A percentile compares a stretch with the other conserved stretches of the same genome.
phyloP scores from a whole-genome alignment of 2,888 invertebrate genomes.

The Tetramorium bicarinatum region DNA sequence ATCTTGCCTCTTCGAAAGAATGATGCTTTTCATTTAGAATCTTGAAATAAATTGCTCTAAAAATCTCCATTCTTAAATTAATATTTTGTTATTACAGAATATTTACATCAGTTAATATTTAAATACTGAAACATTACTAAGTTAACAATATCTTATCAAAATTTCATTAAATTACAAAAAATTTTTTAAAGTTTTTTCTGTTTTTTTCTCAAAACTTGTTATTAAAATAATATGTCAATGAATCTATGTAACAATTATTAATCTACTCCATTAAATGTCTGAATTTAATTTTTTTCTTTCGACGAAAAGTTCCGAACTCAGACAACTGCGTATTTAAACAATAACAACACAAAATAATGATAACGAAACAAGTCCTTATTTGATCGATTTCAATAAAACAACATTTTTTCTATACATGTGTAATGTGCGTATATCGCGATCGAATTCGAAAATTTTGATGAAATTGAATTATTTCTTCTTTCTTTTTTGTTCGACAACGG shows the following conservation, averaged over 20 bases:
- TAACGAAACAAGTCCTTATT: slow-evolving; percentile 55
- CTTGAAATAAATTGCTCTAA: neutral
- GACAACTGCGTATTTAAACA: slow-evolving; percentile 26
- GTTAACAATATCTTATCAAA: neutral
- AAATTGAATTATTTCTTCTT: neutral
- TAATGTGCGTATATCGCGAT: neutral
- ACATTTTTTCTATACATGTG: neutral
- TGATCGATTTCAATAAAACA: slow-evolving; percentile 61
- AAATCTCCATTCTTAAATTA: neutral
- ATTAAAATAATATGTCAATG: neutral
- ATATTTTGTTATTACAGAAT: neutral
- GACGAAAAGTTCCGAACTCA: neutral
- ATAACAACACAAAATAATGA: slow-evolving; percentile 56
- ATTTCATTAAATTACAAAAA: neutral
- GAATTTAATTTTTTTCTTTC: neutral
- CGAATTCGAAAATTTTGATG: neutral
- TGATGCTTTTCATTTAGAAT: neutral
- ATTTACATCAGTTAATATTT: neutral
- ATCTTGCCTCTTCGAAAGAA: neutral
- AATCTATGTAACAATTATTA: neutral
- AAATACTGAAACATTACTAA: neutral
- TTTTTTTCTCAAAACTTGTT: neutral
- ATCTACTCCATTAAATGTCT: neutral
- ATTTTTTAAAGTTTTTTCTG: no score
- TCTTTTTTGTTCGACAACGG: neutral